Evolutionary conservation across 2,113 vertebrate genomes (phyloP), one percentile per base, ranked within the genome.

Genomic region (Siniperca knerii): DNA sequence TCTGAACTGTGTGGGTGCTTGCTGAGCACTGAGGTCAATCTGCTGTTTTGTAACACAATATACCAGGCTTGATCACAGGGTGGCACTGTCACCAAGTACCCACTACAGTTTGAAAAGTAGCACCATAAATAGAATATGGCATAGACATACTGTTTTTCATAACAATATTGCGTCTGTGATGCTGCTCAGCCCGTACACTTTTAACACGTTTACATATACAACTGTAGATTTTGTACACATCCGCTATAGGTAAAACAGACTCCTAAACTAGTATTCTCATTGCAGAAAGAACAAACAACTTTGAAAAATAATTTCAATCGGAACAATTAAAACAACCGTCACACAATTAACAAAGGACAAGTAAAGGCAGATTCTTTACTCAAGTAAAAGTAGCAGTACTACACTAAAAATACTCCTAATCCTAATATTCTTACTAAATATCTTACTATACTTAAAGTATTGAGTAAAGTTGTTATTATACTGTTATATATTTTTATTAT

Each of bases 61-160:
- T 70, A 69, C 75, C 70, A 68, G 55, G 13, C 8, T 13, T 42
- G 10, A 75, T 62, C 80, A 75, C 80, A 42, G 12, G 40, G 69
- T 62, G 75, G 69, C 62, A 64, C 69, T 87, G 75, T 74, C 37
- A 52, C 44, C 23, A 2, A 25, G 61, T 21, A 1, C 20, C n/a
- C 70, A 23, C 71, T 42, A 2, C 37, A 57, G 10, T 11, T 52
- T 23, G 42, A 52, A 18, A 6, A n/a, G 29, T 13, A 48, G 42
- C 71, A 1, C 18, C 33, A 40, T 55, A 40, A 37, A 23, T 40
- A 16, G 6, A 54, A 13, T 23, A 3, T 2, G 23, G 21, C 11
- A n/a, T 3, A 16, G 48, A 37, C 18, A 9, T 52, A 23, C 20
- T 62, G 16, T 6, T 70, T 70, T 35, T 37, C 21, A 54, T 8